Conservation (phyloP, 2,888 invertebrate species). For the Dendrolimus pini region DNA sequence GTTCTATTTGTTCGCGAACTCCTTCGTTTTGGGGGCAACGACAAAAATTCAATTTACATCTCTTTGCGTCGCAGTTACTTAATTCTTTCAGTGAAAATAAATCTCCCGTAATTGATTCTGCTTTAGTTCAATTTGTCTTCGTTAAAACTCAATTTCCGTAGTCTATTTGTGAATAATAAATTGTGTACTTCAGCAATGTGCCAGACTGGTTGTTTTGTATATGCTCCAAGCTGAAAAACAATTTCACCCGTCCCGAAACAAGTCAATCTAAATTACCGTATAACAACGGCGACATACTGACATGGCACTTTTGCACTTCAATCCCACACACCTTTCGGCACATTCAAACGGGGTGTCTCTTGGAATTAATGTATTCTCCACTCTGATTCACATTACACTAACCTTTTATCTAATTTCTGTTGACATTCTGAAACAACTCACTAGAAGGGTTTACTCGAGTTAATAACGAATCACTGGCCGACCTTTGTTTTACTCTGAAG, state of each 20-base stretch:
- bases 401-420: not conserved
- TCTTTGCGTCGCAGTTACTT: slow-evolving; percentile 61
- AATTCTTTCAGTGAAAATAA: slow-evolving; percentile 70
- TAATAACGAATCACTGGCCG: not conserved
- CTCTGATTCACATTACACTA: not conserved
- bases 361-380: slow-evolving; percentile 6
- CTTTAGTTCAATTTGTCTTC: slow-evolving; percentile 74
- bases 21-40: slow-evolving; percentile 42
- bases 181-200: slow-evolving; percentile 58
- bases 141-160: slow-evolving; percentile 73
- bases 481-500: not conserved
- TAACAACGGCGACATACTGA: slow-evolving; percentile 11
- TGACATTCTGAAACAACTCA: slow-evolving; percentile 7
- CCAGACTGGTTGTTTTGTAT: slow-evolving; percentile 45
- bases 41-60: slow-evolving; percentile 71
- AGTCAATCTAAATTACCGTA: slow-evolving; percentile 62
- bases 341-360: slow-evolving; percentile 4
- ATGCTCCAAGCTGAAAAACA: slow-evolving; percentile 39
- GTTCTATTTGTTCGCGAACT: slow-evolving; percentile 35
- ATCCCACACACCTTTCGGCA: slow-evolving; percentile 1
- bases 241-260: slow-evolving; percentile 44
- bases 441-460: not conserved
- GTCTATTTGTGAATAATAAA: slow-evolving; percentile 74
- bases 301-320: slow-evolving; percentile 5
- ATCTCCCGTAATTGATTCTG: slow-evolving; percentile 72